Conservation (phyloP, 2,888 invertebrate species). For the Rhamphomyia laevipes region DNA sequence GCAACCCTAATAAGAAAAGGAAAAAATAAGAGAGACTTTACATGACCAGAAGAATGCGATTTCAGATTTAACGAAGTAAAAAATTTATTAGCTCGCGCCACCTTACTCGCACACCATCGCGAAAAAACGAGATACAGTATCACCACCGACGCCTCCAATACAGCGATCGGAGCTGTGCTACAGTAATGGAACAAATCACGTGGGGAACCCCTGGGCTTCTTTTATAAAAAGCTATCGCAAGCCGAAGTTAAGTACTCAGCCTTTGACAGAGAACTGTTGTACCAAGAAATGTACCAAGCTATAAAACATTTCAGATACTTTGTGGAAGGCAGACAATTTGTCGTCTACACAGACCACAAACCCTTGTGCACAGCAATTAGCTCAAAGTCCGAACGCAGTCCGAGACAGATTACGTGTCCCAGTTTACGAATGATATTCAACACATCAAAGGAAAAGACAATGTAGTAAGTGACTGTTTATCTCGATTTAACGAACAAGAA, state of each 20-base stretch:
- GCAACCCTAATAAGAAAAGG: neutral
- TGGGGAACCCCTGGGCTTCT: slow-evolving; percentile 30
- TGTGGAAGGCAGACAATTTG: slow-evolving; percentile 25
- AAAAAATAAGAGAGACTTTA: neutral
- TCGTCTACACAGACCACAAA: slow-evolving; percentile 14
- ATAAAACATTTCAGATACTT: slow-evolving; percentile 27
- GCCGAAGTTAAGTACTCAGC: slow-evolving; percentile 27
- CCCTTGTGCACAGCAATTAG: slow-evolving; percentile 23
- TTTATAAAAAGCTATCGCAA: slow-evolving; percentile 22
- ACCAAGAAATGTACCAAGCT: slow-evolving; percentile 27
- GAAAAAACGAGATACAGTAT: neutral
- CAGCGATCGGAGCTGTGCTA: slow-evolving; percentile 27
- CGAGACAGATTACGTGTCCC: slow-evolving; percentile 23
- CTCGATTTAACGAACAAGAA: neutral
- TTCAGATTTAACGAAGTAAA: neutral
- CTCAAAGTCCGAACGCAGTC: slow-evolving; percentile 19
- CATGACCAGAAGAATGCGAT: neutral
- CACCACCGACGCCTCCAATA: slow-evolving; percentile 23
- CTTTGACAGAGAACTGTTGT: slow-evolving; percentile 30
- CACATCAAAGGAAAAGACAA: slow-evolving; percentile 5
- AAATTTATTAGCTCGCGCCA: neutral
- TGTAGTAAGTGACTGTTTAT: slow-evolving; percentile 5
- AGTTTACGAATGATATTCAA: slow-evolving; percentile 3
- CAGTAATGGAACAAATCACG: slow-evolving; percentile 20
- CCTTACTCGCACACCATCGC: neutral